Evolutionary conservation across 2,888 invertebrate species (phyloP).

Genomic region (Drosophila siamana): DNA sequence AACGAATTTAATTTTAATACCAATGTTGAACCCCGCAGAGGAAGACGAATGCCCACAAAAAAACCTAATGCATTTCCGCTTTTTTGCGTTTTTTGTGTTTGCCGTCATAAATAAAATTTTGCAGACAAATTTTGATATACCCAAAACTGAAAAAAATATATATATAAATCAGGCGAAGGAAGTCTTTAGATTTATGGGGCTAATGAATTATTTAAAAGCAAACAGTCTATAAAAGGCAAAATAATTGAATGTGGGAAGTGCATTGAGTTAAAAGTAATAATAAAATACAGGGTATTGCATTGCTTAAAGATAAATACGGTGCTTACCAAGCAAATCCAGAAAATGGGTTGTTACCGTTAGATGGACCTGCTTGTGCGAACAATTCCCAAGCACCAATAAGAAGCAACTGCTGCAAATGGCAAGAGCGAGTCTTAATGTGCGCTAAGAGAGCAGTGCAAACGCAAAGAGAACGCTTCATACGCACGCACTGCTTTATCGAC

Average conservation of each 20-base stretch:
- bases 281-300: neutral
- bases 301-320: neutral
- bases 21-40: conserved; percentile 9
- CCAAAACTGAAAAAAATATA: conserved; percentile 13
- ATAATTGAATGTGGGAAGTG: neutral
- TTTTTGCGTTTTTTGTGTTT: conserved; percentile 30
- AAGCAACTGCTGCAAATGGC: conserved; percentile 18
- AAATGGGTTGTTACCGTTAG: conserved; percentile 57
- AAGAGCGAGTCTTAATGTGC: conserved; percentile 30
- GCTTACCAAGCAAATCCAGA: conserved; percentile 3
- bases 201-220: conserved; percentile 28
- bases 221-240: neutral
- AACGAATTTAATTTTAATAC: conserved; percentile 54
- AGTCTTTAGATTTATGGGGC: conserved; percentile 24
- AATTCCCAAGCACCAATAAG: conserved; percentile 57
- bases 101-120: conserved; percentile 68
- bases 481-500: conserved; percentile 57
- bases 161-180: neutral
- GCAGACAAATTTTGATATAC: conserved; percentile 40
- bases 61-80: conserved; percentile 61
- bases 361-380: conserved; percentile 18
- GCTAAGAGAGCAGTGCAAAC: conserved; percentile 24
- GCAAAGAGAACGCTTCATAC: conserved; percentile 37
- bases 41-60: conserved; percentile 7
- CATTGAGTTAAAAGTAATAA: neutral